Percentiles rank a stretch among this genome's conserved stretches.
These are phyloP conservation scores for Phacellophora camtschatica DNA, from an alignment of 30 jellyfish, hydroid and myxozoan genomes.

Conservation along the genomic window DNA sequence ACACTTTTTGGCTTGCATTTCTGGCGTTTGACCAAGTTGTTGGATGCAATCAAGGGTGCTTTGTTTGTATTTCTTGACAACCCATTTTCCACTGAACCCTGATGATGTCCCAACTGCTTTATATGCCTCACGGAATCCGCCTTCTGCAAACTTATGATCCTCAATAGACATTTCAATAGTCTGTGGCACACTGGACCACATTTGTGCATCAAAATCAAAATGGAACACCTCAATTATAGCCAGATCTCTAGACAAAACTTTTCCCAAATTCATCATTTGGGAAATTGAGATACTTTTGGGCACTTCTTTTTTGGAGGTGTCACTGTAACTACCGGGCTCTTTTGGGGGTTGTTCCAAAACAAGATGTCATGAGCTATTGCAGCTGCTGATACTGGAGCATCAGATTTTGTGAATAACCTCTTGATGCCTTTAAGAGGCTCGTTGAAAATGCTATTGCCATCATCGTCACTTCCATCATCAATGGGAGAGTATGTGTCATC, in stretches of 20 bases:
- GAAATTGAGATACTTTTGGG: not conserved
- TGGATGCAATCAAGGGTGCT: not conserved
- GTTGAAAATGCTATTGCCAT: not conserved
- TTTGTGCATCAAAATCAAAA: not conserved
- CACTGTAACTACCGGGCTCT: not conserved
- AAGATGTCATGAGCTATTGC: slow-evolving; percentile 3
- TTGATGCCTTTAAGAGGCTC: slow-evolving; percentile 5
- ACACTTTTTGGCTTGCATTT: not conserved
- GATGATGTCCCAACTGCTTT: slow-evolving; percentile 22
- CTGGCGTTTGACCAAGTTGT: not conserved
- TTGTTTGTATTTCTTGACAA: not conserved
- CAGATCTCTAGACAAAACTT: not conserved
- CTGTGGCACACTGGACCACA: slow-evolving; percentile 21
- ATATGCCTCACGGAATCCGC: slow-evolving; percentile 27
- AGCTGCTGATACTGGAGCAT: slow-evolving; percentile 15
- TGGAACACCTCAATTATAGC: not conserved
- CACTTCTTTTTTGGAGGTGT: not conserved
- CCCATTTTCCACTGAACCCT: not conserved
- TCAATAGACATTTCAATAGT: slow-evolving; percentile 1
- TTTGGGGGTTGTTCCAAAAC: not conserved
- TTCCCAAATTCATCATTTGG: slow-evolving; percentile 1
- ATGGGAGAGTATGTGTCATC: not conserved
- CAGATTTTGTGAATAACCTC: not conserved
- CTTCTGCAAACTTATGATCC: slow-evolving; percentile 1
- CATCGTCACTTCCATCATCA: slow-evolving; percentile 17